Evolutionary conservation across 2,888 invertebrate species (phyloP), one percentile per base, ranked within the genome.

Genomic region (Trilocha varians): DNA sequence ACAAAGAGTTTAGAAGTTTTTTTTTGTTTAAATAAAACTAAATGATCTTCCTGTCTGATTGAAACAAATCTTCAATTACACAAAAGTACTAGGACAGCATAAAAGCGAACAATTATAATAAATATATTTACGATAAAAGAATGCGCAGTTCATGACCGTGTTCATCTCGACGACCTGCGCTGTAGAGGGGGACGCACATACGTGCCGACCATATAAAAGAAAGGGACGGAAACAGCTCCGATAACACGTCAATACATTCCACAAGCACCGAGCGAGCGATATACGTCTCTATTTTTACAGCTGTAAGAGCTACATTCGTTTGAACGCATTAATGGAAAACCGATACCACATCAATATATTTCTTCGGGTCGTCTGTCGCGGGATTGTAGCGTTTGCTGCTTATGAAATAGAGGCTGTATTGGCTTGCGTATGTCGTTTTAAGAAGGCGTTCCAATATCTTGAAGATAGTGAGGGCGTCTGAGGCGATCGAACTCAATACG

Each of bases 161-260:
- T 70, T 75, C 76, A 79, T 79, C 78, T 78, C 73, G 59, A 62
- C 71, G 70, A 70, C 69, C 70, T 77, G 75, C 78, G 78, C 74
- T 65, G 64, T 53, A 59, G 79, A 84, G 56, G 71, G 71, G 68
- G 85, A 84, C 73, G 78, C 74, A 62, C 60, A 73, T 74, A 85
- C 61, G 59, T 59, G 64, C 62, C 65, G 66, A 65, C 62, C 65
- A 50, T 52, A 49, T 47, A 75, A 64, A 61, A 58, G 78, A 85
- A 66, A 64, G 72, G 70, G 84, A 84, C 76, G 59, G 74, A 66
- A 62, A 53, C 66, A 76, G 64, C 72, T 68, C 85, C 85, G 80
- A 85, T 85, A 85, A 78, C 82, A 82, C 85, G 85, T 85, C 85
- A 85, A 85, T 85, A 85, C 85, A 79, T 85, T 85, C 76, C 83